Percentiles rank a stretch among this genome's conserved stretches.
Conservation (phyloP, 2,113 vertebrate species). For the Carettochelys insculpta region DNA sequence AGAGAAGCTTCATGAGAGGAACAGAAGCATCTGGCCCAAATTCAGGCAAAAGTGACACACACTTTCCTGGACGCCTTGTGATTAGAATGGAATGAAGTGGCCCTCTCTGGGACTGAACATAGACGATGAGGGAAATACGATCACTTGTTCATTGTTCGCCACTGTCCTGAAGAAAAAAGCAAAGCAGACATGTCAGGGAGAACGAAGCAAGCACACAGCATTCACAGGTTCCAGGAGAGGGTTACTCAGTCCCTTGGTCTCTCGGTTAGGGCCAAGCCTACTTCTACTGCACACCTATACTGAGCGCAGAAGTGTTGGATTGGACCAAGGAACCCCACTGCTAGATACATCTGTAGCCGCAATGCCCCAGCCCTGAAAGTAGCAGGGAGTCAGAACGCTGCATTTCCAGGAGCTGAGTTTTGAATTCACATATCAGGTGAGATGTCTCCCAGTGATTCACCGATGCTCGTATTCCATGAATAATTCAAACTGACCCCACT, state of each 20-base stretch:
- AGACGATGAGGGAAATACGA: not conserved
- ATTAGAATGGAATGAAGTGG: not conserved
- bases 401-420: not conserved
- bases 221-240: not conserved
- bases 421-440: not conserved
- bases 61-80: accelerated
- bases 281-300: not conserved
- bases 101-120: not conserved
- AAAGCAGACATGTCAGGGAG: not conserved
- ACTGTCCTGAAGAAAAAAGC: conserved; percentile 11
- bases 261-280: not conserved
- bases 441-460: not conserved
- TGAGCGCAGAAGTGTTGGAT: not conserved
- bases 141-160: not conserved
- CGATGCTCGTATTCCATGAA: not conserved
- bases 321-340: not conserved
- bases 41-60: not conserved
- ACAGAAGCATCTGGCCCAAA: not conserved
- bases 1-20: not conserved
- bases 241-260: not conserved
- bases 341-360: not conserved
- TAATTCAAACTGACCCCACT: accelerated
- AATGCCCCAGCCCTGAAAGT: not conserved
- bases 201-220: not conserved
- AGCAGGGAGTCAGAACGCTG: not conserved